These are phyloP conservation scores for Gnathonemus longibarbis DNA, from an alignment of 2,113 vertebrate genomes.

Conservation along the genomic window DNA sequence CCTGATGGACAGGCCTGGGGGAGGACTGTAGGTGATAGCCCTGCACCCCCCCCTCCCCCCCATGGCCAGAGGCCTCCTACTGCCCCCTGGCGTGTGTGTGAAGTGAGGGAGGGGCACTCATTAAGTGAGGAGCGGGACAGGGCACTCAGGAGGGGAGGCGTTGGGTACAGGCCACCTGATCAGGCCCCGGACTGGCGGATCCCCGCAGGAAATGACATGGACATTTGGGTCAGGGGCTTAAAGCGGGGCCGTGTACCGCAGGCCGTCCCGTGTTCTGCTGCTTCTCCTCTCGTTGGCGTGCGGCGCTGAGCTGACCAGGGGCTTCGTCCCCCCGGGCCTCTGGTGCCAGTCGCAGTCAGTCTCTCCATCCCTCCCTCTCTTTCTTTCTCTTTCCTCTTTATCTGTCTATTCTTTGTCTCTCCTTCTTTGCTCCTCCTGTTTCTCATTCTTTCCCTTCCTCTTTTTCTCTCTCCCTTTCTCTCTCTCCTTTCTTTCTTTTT, in stretches of 20 bases:
- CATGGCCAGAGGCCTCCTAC: not conserved
- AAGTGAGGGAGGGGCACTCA: not conserved
- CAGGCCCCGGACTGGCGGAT: not conserved
- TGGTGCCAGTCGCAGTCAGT: not conserved
- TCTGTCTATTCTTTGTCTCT: not conserved
- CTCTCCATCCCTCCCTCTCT: not conserved
- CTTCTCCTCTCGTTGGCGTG: not conserved
- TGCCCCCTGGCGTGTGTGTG: not conserved
- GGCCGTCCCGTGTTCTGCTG: not conserved
- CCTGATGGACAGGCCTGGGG: conserved; percentile 17
- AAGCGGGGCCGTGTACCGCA: not conserved
- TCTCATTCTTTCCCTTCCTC: not conserved
- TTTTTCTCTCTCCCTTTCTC: not conserved
- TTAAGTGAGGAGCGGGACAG: not conserved
- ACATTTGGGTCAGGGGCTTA: not conserved
- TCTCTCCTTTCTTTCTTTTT: not conserved
- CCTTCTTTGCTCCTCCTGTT: not conserved
- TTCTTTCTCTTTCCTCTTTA: not conserved
- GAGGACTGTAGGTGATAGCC: conserved; percentile 18
- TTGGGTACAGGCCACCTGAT: not conserved
- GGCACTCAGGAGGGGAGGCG: not conserved
- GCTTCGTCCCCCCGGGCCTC: not conserved
- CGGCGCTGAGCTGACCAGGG: not conserved
- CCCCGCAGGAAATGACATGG: not conserved
- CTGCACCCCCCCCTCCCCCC: not conserved